These are phyloP conservation scores for Monochamus saltuarius DNA, from an alignment of 1,140 invertebrate species.

Conservation along the genomic window DNA sequence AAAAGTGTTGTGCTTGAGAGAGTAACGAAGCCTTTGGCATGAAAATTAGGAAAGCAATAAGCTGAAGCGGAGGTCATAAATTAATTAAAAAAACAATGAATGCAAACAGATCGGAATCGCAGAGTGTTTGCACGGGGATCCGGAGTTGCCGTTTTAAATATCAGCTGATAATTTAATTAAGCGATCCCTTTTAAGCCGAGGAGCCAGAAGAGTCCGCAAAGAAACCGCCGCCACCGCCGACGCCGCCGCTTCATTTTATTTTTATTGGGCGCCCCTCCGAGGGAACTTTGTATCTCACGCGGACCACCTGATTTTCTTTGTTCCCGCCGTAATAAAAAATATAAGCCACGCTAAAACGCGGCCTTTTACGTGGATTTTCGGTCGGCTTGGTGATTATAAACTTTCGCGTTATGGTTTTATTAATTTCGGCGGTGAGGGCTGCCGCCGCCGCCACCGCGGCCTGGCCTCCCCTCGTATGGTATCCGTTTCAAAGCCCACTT, in stretches of 20 bases:
- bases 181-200: constrained; percentile 42
- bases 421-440: constrained; percentile 23
- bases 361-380: constrained; percentile 33
- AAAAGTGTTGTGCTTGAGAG: too few relatives aligned
- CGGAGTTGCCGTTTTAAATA: constrained; percentile 46
- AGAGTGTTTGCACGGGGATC: constrained; percentile 44
- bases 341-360: constrained; percentile 12
- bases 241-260: constrained; percentile 32
- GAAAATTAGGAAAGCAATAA: too few relatives aligned
- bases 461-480: neutral
- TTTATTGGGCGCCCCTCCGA: constrained; percentile 37
- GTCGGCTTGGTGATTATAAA: constrained; percentile 39
- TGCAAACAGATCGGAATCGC: constrained; percentile 14
- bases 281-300: constrained; percentile 29
- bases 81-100: constrained; percentile 23
- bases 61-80: constrained; percentile 14
- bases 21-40: too few relatives aligned
- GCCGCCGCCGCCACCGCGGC: neutral
- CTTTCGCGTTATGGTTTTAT: constrained; percentile 38
- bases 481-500: neutral
- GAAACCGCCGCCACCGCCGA: constrained; percentile 15
- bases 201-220: constrained; percentile 40
- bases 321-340: constrained; percentile 31
- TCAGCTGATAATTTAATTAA: constrained; percentile 51
- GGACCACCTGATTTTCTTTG: constrained; percentile 39